Base-by-base conservation (phyloP, 2,113 vertebrate species). In the Atractosteus spatula region DNA sequence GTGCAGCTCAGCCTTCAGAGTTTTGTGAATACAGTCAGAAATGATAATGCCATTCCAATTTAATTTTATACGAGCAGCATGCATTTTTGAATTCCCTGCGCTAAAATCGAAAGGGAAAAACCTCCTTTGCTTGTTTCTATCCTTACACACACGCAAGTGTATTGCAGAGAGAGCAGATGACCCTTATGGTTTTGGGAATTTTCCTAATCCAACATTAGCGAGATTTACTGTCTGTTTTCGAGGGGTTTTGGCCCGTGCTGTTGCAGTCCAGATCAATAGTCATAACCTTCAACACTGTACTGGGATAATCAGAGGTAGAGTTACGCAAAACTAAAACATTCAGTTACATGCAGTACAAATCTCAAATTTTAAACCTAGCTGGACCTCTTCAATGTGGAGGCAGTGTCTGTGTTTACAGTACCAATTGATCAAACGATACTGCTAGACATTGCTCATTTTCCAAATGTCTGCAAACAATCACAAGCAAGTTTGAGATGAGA, bases 381-480 rank as follows among this genome's bases (percentile, higher is more conserved):
- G 63, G 29, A 41, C 44, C 16, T n/a, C 68, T 47, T 65, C 67
- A 75, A 55, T 10, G 47, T 77, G 56, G 59, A 68, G 62, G 61
- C 66, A 62, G 62, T 42, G 44, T 65, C 51, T 43, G 54, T 66
- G 44, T 75, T 69, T 64, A 14, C 55, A 63, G 68, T 55, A 70
- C 70, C 14, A 55, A 64, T 69, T 47, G 56, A 76, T 76, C 54
- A 76, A 75, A 69, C 68, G 79, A 65, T 71, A 41, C 69, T 62
- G 69, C 55, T 51, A 71, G 42, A 77, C 71, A 71, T 63, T 70
- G 69, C 66, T 45, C 12, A 17, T 69, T 61, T n/a, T 78, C 77
- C 78, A 79, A 75, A 62, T 66, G 64, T 83, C 77, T 83, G 77
- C 71, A 80, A 80, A 73, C 66, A 77, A 80, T 83, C 79, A 79